phyloP scores from a whole-genome alignment of 2,113 vertebrate genomes.

The Podiceps cristatus region DNA sequence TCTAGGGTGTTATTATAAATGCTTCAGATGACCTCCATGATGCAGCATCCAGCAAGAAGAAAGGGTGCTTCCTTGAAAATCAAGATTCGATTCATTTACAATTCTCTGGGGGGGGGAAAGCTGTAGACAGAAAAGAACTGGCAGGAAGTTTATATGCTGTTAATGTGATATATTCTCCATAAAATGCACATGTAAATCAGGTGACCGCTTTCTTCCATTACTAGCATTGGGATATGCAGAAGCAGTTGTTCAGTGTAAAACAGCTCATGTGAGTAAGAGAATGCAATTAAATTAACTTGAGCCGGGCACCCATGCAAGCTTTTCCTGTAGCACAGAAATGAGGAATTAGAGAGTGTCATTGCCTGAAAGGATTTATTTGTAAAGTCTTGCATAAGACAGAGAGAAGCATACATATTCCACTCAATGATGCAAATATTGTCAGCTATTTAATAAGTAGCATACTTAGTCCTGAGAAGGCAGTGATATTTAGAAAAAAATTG shows the following conservation, averaged over 20 bases:
- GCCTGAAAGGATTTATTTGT: constrained; percentile 43
- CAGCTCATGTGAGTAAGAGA: constrained; percentile 29
- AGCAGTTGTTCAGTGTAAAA: constrained; percentile 10
- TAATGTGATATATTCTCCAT: neutral
- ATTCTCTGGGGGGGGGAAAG: neutral
- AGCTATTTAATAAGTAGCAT: constrained; percentile 18
- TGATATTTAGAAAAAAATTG: constrained; percentile 29
- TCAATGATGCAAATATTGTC: neutral
- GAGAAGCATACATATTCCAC: neutral
- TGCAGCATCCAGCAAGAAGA: neutral
- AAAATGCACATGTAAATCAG: constrained; percentile 25
- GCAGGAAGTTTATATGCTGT: neutral
- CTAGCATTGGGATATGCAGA: neutral
- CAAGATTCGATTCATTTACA: neutral
- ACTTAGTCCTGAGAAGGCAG: constrained; percentile 35
- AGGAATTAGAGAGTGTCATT: neutral
- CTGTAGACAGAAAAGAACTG: neutral
- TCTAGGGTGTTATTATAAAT: neutral
- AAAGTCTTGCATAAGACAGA: neutral
- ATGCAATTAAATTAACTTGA: constrained; percentile 52
- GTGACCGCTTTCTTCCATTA: neutral
- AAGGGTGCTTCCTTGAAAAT: neutral
- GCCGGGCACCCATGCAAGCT: constrained; percentile 27
- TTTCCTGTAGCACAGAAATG: constrained; percentile 17
- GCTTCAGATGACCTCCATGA: neutral